A percentile compares a stretch with the other conserved stretches of the same genome.
Conservation (phyloP, 1,140 invertebrate species). For the Mya arenaria region DNA sequence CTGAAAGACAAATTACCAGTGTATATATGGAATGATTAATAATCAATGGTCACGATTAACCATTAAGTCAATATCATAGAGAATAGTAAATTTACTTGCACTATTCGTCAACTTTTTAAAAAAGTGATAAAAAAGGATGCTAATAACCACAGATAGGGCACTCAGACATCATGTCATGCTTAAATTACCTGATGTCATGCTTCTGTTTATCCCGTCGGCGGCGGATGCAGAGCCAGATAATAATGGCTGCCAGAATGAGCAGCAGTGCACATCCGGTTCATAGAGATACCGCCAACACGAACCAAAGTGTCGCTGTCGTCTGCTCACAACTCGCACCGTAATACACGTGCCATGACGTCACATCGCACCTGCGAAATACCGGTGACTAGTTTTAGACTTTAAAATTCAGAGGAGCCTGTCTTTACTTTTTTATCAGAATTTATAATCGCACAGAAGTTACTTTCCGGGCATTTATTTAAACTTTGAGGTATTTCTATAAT, state of each 20-base stretch:
- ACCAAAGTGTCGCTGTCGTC: constrained; percentile 17
- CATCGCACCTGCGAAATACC: constrained; percentile 29
- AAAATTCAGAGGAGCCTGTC: too few species aligned
- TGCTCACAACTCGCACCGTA: constrained; percentile 23
- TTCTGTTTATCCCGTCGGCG: neutral
- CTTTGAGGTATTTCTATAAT: too few species aligned
- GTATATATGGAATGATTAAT: neutral
- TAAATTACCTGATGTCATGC: constrained; percentile 10
- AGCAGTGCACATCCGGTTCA: constrained; percentile 1
- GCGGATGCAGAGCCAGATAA: constrained; percentile 12
- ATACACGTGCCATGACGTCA: constrained; percentile 37
- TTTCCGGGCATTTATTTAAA: too few species aligned
- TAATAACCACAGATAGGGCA: neutral
- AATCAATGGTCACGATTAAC: too few species aligned
- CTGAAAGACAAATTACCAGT: neutral
- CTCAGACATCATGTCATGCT: neutral
- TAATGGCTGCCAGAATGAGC: constrained; percentile 3
- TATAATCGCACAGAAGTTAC: too few species aligned
- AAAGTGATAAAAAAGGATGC: neutral
- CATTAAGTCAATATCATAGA: too few species aligned
- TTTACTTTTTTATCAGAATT: too few species aligned
- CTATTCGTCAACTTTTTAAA: too few species aligned
- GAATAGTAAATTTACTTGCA: too few species aligned
- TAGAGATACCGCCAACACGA: constrained; percentile 16
- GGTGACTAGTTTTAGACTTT: too few species aligned